A percentile compares a stretch with the other conserved stretches of the same genome.
Evolutionary conservation across 1,140 invertebrate genomes (phyloP).

Genomic region (Macrosteles quadrilineatus): DNA sequence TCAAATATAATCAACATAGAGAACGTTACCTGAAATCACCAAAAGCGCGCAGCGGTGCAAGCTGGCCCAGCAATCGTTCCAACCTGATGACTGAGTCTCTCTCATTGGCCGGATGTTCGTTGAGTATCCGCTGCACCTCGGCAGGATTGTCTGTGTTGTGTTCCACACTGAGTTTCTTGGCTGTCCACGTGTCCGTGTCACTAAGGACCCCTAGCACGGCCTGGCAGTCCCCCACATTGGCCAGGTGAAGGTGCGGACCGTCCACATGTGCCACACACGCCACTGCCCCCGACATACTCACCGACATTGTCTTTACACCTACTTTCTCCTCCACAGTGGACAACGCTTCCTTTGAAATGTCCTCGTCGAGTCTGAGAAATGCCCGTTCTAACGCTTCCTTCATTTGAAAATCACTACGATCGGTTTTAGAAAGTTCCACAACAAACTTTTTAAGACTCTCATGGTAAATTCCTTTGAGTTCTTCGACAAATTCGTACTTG

Average conservation of each 20-base stretch:
- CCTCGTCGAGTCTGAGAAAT: constrained; percentile 78
- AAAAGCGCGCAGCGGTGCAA: constrained; percentile 93
- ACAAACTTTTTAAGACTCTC: constrained; percentile 63
- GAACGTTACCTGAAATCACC: constrained; percentile 92
- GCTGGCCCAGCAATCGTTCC: constrained; percentile 87
- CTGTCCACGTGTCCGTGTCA: constrained; percentile 73
- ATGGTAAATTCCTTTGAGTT: constrained; percentile 70
- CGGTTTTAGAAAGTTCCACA: constrained; percentile 47
- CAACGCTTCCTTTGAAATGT: constrained; percentile 61
- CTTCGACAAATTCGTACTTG: constrained; percentile 68
- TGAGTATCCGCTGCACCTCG: constrained; percentile 79
- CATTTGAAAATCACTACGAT: constrained; percentile 60
- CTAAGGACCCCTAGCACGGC: constrained; percentile 82
- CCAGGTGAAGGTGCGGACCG: constrained; percentile 83
- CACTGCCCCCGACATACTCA: constrained; percentile 84
- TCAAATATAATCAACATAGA: no score
- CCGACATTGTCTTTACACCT: constrained; percentile 71
- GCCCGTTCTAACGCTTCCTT: constrained; percentile 70
- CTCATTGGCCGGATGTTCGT: constrained; percentile 86
- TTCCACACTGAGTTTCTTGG: constrained; percentile 79
- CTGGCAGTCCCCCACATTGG: constrained; percentile 87
- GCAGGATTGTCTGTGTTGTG: constrained; percentile 88
- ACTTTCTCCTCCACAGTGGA: constrained; percentile 41
- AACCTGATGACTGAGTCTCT: constrained; percentile 81
- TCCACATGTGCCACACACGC: constrained; percentile 84